Percentiles rank a stretch among this genome's conserved stretches.
phyloP scores from a whole-genome alignment of 2,113 vertebrate species.

The Cebus imitator region DNA sequence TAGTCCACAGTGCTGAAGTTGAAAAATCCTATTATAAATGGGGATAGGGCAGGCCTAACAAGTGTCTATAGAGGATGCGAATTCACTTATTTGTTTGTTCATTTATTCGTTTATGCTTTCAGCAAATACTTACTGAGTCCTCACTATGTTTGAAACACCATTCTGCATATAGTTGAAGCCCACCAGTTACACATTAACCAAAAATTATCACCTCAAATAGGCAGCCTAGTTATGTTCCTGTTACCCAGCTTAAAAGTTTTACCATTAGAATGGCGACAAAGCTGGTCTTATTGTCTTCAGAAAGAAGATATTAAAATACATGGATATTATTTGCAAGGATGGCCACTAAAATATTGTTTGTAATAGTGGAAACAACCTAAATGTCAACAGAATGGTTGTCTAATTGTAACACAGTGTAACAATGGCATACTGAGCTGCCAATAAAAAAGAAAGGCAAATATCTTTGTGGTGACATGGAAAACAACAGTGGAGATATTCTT shows the following conservation, averaged over 20 bases:
- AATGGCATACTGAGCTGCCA: neutral
- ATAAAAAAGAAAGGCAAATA: neutral
- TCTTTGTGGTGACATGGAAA: constrained; percentile 5
- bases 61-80: neutral
- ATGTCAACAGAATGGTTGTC: neutral
- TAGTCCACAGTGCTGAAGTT: neutral
- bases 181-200: neutral
- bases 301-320: neutral
- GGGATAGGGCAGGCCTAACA: neutral
- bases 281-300: neutral
- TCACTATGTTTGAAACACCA: neutral
- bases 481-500: neutral
- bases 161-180: neutral
- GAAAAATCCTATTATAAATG: neutral
- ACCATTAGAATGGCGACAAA: neutral
- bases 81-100: neutral
- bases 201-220: neutral
- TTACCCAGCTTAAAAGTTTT: neutral
- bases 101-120: neutral
- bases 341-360: neutral
- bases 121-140: neutral
- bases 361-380: neutral
- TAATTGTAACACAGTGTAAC: neutral
- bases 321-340: neutral
- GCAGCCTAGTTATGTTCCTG: neutral